phyloP scores from a whole-genome alignment of 2,797 vertebrate species.

The Capromys pilorides region DNA sequence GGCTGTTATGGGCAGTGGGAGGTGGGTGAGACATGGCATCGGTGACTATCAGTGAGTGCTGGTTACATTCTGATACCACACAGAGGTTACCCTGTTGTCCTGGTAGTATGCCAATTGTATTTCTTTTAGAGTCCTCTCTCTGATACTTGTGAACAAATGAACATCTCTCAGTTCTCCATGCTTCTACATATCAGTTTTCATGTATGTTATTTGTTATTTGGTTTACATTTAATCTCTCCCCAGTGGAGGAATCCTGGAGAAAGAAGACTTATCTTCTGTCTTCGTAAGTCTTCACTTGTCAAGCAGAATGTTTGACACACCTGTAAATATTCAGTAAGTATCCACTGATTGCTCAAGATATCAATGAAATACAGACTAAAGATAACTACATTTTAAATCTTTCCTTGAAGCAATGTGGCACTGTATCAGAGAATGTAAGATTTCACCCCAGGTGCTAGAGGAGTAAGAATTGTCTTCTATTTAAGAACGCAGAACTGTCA shows the following conservation, averaged over 20 bases:
- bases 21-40: not conserved
- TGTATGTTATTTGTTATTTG: not conserved
- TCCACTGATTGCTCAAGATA: not conserved
- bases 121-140: not conserved
- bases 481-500: not conserved
- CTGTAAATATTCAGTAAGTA: not conserved
- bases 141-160: not conserved
- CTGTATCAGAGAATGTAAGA: not conserved
- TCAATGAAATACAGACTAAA: not conserved
- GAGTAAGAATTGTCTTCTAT: not conserved
- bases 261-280: not conserved
- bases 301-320: not conserved
- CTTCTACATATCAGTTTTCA: not conserved
- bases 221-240: constrained; percentile 1
- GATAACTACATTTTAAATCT: not conserved
- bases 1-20: not conserved
- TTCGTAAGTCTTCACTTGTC: not conserved
- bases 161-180: not conserved
- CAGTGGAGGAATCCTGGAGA: not conserved
- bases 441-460: not conserved
- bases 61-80: not conserved
- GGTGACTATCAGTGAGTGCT: not conserved
- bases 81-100: not conserved
- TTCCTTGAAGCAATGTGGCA: not conserved
- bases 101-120: not conserved